Percentiles rank a stretch among this genome's conserved stretches.
These are phyloP conservation scores for Euphysa ruthae DNA, from an alignment of 30 jellyfish, hydroid and myxozoan species.

Conservation along the genomic window DNA sequence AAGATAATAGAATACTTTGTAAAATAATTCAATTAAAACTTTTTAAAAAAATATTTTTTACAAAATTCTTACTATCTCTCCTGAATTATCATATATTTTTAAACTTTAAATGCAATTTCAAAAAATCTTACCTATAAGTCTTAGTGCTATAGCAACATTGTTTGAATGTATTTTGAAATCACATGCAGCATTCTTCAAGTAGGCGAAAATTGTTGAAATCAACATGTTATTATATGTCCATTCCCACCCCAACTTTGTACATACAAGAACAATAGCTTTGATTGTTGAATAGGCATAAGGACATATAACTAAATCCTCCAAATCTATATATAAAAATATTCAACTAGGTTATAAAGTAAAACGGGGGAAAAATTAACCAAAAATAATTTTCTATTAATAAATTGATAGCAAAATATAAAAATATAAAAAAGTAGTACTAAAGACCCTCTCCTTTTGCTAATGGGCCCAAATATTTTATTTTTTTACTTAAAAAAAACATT, in stretches of 20 bases:
- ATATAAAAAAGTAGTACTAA: background rate
- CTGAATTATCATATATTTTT: too few relatives aligned
- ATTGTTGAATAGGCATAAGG: conserved; percentile 5
- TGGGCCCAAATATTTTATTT: too few relatives aligned
- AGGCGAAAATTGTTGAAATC: background rate
- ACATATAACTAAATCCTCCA: background rate
- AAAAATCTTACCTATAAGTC: background rate
- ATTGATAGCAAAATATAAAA: background rate
- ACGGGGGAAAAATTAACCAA: too few relatives aligned
- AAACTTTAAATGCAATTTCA: too few relatives aligned
- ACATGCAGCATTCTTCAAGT: background rate
- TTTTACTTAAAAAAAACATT: too few relatives aligned
- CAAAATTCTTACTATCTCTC: too few relatives aligned
- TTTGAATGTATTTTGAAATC: background rate
- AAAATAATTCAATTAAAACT: too few relatives aligned
- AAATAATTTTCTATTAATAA: background rate
- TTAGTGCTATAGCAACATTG: background rate
- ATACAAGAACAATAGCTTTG: conserved; percentile 1
- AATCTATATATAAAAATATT: background rate
- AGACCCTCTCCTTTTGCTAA: too few relatives aligned
- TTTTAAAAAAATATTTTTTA: too few relatives aligned
- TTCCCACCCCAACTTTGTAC: conserved; percentile 28
- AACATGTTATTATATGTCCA: conserved; percentile 1
- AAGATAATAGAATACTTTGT: too few relatives aligned
- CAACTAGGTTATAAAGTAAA: too few relatives aligned